Percentiles rank a stretch among this genome's conserved stretches.
These are phyloP conservation scores for Schizopygopsis pylzovi DNA, from an alignment of 2,797 vertebrate genomes.

Conservation along the genomic window DNA sequence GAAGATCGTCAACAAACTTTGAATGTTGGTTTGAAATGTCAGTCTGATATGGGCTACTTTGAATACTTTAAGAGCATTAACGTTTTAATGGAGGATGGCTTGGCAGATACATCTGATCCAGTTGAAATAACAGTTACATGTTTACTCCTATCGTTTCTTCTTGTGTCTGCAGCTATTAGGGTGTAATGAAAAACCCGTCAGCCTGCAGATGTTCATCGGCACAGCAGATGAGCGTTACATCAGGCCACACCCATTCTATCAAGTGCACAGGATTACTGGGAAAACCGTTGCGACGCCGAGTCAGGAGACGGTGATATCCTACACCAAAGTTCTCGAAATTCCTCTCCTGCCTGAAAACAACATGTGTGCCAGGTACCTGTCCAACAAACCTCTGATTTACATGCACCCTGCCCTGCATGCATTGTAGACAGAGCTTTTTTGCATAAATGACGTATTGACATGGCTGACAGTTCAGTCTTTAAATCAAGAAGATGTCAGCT, in stretches of 20 bases:
- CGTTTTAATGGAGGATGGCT: background rate
- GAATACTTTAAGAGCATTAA: background rate
- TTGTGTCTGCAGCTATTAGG: slow-evolving; percentile 82
- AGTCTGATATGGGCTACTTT: background rate
- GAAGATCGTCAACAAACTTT: background rate
- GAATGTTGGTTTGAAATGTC: background rate
- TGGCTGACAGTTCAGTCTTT: background rate
- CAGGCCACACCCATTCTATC: slow-evolving; percentile 95
- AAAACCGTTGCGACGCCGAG: slow-evolving; percentile 93
- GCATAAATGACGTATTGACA: slow-evolving; percentile 42
- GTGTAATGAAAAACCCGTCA: slow-evolving; percentile 86
- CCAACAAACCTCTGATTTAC: slow-evolving; percentile 49
- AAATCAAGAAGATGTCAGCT: background rate
- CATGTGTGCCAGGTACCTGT: slow-evolving; percentile 90
- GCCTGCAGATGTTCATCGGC: slow-evolving; percentile 92
- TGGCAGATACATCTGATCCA: background rate
- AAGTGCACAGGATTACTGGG: slow-evolving; percentile 96
- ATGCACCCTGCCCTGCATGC: slow-evolving; percentile 26
- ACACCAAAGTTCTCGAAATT: slow-evolving; percentile 91
- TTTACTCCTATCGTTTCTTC: background rate
- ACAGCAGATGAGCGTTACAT: slow-evolving; percentile 90
- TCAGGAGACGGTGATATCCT: slow-evolving; percentile 85
- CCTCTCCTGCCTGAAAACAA: slow-evolving; percentile 91
- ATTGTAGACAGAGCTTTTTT: slow-evolving; percentile 24
- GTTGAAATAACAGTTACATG: background rate